These are phyloP conservation scores for Parauchenoglanis ngamensis DNA, from an alignment of 2,797 vertebrate genomes.

Conservation along the genomic window DNA sequence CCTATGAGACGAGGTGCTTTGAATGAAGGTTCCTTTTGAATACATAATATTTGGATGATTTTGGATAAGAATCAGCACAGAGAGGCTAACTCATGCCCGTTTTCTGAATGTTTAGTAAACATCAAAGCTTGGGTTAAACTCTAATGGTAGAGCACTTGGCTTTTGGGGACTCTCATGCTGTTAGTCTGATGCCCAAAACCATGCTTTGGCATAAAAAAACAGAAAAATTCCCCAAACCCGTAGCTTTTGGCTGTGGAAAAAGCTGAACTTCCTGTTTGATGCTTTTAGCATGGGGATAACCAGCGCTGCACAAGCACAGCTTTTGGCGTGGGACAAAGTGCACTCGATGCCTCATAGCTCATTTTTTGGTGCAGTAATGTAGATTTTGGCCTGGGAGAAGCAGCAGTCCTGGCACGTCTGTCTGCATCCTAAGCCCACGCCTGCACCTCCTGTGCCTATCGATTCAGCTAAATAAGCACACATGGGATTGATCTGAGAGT, in stretches of 20 bases:
- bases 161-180: not conserved
- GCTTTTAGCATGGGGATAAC: slow-evolving; percentile 17
- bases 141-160: not conserved
- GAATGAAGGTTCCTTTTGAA: not conserved
- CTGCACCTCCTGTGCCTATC: slow-evolving; percentile 45
- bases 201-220: slow-evolving; percentile 22
- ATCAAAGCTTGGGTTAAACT: slow-evolving; percentile 9
- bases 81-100: not conserved
- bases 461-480: slow-evolving; percentile 55
- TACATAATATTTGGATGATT: not conserved
- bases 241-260: slow-evolving; percentile 13
- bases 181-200: slow-evolving; percentile 25
- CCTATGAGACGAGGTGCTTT: not conserved
- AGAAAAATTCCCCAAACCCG: not conserved
- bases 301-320: not conserved
- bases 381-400: slow-evolving; percentile 13
- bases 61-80: not conserved
- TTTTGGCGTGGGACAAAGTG: slow-evolving; percentile 14
- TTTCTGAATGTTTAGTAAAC: slow-evolving; percentile 5
- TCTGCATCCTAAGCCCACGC: slow-evolving; percentile 41
- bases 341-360: not conserved
- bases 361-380: slow-evolving; percentile 30
- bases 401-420: slow-evolving; percentile 38
- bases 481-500: slow-evolving; percentile 53
- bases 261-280: slow-evolving; percentile 14